Evolutionary conservation across 2,113 vertebrate genomes (phyloP).

Genomic region (Syngnathoides biaculeatus): DNA sequence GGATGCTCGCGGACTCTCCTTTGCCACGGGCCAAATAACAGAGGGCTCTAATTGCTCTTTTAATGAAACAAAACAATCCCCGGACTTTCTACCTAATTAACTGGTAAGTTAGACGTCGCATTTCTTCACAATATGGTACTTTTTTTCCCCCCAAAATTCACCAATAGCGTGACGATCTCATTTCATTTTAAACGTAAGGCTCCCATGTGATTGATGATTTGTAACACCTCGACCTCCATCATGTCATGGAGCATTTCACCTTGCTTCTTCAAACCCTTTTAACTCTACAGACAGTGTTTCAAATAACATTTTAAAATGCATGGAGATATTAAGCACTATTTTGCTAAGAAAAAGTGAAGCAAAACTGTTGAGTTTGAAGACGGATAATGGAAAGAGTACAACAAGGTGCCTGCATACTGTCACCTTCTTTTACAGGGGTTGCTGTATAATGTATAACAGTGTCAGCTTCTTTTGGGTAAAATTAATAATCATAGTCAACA

Average conservation of each 20-base stretch:
- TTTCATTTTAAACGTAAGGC: neutral
- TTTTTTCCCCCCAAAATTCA: neutral
- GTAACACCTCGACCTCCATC: neutral
- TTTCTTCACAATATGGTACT: neutral
- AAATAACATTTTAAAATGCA: neutral
- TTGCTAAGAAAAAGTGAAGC: neutral
- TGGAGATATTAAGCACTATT: neutral
- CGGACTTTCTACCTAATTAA: neutral
- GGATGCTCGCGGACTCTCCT: neutral
- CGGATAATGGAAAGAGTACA: neutral
- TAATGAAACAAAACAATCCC: neutral
- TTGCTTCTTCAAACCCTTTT: neutral
- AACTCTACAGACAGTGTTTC: neutral
- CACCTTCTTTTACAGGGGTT: neutral
- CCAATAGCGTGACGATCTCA: neutral
- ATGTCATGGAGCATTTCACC: neutral
- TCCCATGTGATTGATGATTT: neutral
- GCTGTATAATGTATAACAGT: neutral
- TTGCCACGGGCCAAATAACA: neutral
- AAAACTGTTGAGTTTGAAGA: neutral
- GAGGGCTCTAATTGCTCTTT: neutral
- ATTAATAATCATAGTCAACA: neutral
- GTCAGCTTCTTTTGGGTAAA: neutral
- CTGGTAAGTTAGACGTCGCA: conserved; percentile 23
- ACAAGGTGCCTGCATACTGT: neutral